Base-by-base conservation (phyloP, 2,888 invertebrate species). In the Melipona beecheii region DNA sequence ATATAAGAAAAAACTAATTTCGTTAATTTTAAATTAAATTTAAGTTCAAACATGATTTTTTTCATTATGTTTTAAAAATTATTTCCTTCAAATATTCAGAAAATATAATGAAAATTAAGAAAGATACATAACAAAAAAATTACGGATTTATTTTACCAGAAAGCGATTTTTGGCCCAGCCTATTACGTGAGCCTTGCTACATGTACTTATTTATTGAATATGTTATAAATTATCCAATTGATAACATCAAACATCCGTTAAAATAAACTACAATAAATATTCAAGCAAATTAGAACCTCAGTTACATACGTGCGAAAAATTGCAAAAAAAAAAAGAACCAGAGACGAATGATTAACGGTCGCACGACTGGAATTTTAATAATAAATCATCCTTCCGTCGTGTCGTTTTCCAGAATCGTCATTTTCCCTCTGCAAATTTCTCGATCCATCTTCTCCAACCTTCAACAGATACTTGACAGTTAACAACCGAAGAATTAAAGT, bases 221-320 rank as follows among this genome's bases (percentile, higher is more conserved):
- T 21, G 11, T 52, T 19, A 13, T 11, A 52, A 68, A 52, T 68
- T 68, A 50, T 56, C n/a, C 56, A 56, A 70, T 56, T 15, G 56
- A n/a, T 56, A 56, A 56, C 56, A 56, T 60, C 17, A 17, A 24
- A 17, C 6, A 9, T 17, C 13, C 9, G 0, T 54, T 54, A 54
- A 43, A 43, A 17, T 21, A 15, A 9, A 5, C 24, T 27, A 4
- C 27, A 58, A 52, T 54, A 74, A 74, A 65, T 74, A 36, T 52
- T 52, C 49, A 62, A 49, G 50, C 17, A 21, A 36, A 70, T 70
- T 70, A 56, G 70, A 70, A 54, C 21, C 15, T n/a, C 54, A n/a
- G 70, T 36, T 70, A 54, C 54, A 54, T 56, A 4, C 31, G 3
- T 36, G 36, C 31, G 4, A 31, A 4, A 54, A 54, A 15, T 60